phyloP scores from a whole-genome alignment of 1,140 invertebrate genomes.

The Lordiphosa mommai region DNA sequence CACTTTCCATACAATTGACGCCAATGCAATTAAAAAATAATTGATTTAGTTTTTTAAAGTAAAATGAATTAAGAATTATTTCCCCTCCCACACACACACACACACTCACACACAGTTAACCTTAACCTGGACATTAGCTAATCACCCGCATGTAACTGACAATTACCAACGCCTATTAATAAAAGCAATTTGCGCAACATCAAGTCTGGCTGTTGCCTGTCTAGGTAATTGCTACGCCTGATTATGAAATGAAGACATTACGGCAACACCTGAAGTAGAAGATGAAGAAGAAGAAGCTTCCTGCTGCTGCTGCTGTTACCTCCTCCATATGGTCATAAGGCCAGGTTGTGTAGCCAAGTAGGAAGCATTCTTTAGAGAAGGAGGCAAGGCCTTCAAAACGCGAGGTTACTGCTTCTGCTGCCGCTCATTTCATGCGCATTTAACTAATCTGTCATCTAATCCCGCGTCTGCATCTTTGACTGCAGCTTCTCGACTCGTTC shows the following conservation, averaged over 20 bases:
- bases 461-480: slow-evolving; percentile 46
- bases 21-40: too few species aligned
- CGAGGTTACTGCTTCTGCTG: slow-evolving; percentile 11
- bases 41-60: too few species aligned
- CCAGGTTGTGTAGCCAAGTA: slow-evolving; percentile 20
- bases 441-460: slow-evolving; percentile 76
- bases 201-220: slow-evolving; percentile 21
- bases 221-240: slow-evolving; percentile 44
- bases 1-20: too few species aligned
- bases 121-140: slow-evolving; percentile 35
- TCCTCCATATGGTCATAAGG: slow-evolving; percentile 25
- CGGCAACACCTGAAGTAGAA: slow-evolving; percentile 33
- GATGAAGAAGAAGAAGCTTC: neutral
- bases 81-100: neutral
- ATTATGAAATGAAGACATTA: slow-evolving; percentile 73
- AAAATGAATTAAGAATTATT: too few species aligned
- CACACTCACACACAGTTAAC: slow-evolving; percentile 1
- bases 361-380: slow-evolving; percentile 27
- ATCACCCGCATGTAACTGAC: slow-evolving; percentile 56
- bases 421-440: slow-evolving; percentile 69
- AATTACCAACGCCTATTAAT: slow-evolving; percentile 66
- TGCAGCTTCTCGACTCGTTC: slow-evolving; percentile 8
- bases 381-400: slow-evolving; percentile 9
- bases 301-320: neutral
- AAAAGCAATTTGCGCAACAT: slow-evolving; percentile 40